phyloP scores from a whole-genome alignment of 2,888 invertebrate genomes.

The Lasiommata megera region DNA sequence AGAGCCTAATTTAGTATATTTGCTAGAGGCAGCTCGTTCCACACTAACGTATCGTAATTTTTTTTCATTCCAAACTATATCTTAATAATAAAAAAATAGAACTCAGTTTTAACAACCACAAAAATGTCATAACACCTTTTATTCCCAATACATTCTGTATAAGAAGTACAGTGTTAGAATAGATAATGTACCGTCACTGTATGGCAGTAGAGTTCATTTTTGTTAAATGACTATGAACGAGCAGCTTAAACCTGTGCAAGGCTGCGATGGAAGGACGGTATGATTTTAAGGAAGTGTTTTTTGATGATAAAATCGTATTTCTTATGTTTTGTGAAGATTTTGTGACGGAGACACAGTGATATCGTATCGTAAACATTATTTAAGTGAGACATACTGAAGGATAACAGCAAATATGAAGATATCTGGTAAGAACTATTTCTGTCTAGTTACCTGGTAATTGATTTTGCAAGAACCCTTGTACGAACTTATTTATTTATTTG shows the following conservation, averaged over 20 bases:
- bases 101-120: not conserved
- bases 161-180: constrained; percentile 2
- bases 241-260: constrained; percentile 14
- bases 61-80: constrained; percentile 5
- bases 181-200: not conserved
- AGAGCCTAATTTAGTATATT: constrained; percentile 68
- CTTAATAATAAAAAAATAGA: not conserved
- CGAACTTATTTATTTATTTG: too few species aligned
- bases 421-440: constrained; percentile 9
- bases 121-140: constrained; percentile 7
- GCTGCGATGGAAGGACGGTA: constrained; percentile 18
- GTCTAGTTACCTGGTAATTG: not conserved
- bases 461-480: not conserved
- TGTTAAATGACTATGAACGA: not conserved
- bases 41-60: constrained; percentile 4
- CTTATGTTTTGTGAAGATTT: constrained; percentile 6
- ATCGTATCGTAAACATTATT: not conserved
- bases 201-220: constrained; percentile 1
- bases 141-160: not conserved
- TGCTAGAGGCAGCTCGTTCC: constrained; percentile 34
- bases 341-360: constrained; percentile 22
- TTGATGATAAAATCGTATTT: constrained; percentile 8
- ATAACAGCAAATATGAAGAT: not conserved
- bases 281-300: constrained; percentile 20
- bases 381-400: not conserved